These are phyloP conservation scores for Cavia porcellus DNA, from an alignment of 2,113 vertebrate genomes.

Conservation along the genomic window DNA sequence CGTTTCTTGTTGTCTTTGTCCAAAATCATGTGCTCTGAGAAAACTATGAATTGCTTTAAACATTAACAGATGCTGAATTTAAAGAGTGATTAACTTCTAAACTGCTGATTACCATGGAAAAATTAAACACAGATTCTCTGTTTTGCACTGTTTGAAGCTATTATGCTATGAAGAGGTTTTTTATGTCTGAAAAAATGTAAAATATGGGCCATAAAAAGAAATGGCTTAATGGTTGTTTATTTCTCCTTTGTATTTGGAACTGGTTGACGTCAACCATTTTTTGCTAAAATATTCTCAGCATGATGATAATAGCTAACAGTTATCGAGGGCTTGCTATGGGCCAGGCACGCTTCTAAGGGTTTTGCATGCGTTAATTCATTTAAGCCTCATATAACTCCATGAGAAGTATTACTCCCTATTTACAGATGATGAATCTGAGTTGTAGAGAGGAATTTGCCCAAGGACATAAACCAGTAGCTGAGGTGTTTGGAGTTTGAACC, in stretches of 20 bases:
- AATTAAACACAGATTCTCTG: slow-evolving; percentile 78
- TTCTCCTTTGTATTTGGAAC: slow-evolving; percentile 69
- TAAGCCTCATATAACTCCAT: not conserved
- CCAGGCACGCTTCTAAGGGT: not conserved
- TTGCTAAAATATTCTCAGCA: slow-evolving; percentile 21
- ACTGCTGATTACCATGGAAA: slow-evolving; percentile 84
- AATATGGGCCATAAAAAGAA: slow-evolving; percentile 66
- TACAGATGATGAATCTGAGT: not conserved
- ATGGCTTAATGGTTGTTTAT: slow-evolving; percentile 25
- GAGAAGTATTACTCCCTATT: not conserved
- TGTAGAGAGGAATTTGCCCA: not conserved
- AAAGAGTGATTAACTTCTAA: slow-evolving; percentile 83
- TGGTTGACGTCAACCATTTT: slow-evolving; percentile 56
- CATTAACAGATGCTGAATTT: slow-evolving; percentile 87
- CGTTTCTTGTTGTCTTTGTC: slow-evolving; percentile 83
- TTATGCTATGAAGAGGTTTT: slow-evolving; percentile 55
- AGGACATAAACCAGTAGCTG: not conserved
- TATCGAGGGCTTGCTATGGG: not conserved
- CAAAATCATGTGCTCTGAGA: slow-evolving; percentile 84
- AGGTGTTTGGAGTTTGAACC: not conserved
- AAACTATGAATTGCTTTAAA: slow-evolving; percentile 87
- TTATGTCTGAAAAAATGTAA: slow-evolving; percentile 71
- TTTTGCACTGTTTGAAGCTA: slow-evolving; percentile 64
- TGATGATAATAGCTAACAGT: slow-evolving; percentile 54
- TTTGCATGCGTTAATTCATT: not conserved